Evolutionary conservation across 2,888 invertebrate genomes (phyloP), one percentile per base, ranked within the genome.

Genomic region (Sarcophaga rosellei): DNA sequence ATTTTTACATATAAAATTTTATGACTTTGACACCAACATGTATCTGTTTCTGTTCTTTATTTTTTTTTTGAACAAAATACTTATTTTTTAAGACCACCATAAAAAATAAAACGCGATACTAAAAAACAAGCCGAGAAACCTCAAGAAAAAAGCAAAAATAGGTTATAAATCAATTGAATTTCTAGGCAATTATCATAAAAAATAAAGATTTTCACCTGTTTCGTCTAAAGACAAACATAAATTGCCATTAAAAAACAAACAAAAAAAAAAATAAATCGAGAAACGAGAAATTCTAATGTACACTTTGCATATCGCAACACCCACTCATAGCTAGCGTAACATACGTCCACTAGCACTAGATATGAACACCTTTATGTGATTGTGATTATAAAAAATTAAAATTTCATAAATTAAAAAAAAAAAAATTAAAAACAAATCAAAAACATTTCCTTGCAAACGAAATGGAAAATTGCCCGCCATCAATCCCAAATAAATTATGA

Each of bases 201-300:
- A 78, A 70, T 74, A 68, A 65, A 78, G 21, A 77, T 78, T 84
- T 81, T 81, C 86, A 86, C 86, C 86, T 86, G 84, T 81, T 78
- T 83, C 2, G 35, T 70, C 12, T 62, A 10, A 23, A 12, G 74
- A 63, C 76, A 62, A 73, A 74, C 77, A 86, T 84, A 86, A 86
- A 84, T 84, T 70, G 65, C 74, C 69, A 83, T 69, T 77, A 65
- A 86, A 83, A 73, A 35, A 8, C 35, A 25, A 25, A 25, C 2
- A 25, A 25, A 25, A 25, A 25, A 25, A 25, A 25, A 2, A 25
- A 25, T 2, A 1, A 4, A 25, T 4, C 25, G 35, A 35, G 2
- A 35, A 35, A 35, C 35, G 35, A 35, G 10, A 35, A 35, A 35
- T 35, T 35, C 35, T 35, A 8, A 35, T 8, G 8, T 35, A 25